These are phyloP conservation scores for Rhinoptilus africanus DNA, from an alignment of 2,113 vertebrate genomes.

Conservation along the genomic window DNA sequence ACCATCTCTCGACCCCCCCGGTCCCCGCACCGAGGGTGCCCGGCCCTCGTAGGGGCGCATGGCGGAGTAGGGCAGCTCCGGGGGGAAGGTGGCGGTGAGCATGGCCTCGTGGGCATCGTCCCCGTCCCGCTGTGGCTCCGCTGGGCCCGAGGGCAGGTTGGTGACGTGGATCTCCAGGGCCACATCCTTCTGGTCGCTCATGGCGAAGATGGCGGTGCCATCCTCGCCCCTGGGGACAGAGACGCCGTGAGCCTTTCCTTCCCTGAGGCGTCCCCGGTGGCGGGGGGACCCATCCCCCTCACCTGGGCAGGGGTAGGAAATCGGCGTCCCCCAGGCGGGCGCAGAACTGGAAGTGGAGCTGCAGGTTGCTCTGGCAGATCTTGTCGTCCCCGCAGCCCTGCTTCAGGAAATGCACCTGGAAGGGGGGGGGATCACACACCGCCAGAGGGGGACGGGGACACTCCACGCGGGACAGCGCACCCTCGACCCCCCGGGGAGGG, in stretches of 20 bases:
- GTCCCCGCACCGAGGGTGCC: neutral
- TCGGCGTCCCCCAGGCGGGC: constrained; percentile 74
- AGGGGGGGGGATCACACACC: neutral
- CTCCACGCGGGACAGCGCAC: accelerated
- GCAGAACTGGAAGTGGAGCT: constrained; percentile 81
- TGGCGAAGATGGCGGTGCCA: constrained; percentile 78
- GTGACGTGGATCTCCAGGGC: constrained; percentile 84
- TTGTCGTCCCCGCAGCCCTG: constrained; percentile 91
- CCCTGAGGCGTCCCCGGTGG: accelerated
- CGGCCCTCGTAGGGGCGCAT: constrained; percentile 64
- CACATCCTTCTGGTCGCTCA: constrained; percentile 87
- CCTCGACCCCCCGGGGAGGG: neutral
- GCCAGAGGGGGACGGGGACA: no score
- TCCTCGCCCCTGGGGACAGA: constrained; percentile 71
- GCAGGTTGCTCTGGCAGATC: constrained; percentile 94
- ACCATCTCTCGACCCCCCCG: neutral
- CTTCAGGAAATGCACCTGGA: constrained; percentile 88
- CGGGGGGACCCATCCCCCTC: neutral
- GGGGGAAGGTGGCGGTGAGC: constrained; percentile 80
- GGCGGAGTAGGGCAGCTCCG: constrained; percentile 80
- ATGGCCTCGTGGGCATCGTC: constrained; percentile 91
- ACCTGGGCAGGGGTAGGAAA: constrained; percentile 87
- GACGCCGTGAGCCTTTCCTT: neutral
- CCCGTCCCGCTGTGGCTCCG: constrained; percentile 78
- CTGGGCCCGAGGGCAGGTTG: constrained; percentile 84